phyloP scores from a whole-genome alignment of 2,888 invertebrate genomes.

The Platycheirus rosarum region DNA sequence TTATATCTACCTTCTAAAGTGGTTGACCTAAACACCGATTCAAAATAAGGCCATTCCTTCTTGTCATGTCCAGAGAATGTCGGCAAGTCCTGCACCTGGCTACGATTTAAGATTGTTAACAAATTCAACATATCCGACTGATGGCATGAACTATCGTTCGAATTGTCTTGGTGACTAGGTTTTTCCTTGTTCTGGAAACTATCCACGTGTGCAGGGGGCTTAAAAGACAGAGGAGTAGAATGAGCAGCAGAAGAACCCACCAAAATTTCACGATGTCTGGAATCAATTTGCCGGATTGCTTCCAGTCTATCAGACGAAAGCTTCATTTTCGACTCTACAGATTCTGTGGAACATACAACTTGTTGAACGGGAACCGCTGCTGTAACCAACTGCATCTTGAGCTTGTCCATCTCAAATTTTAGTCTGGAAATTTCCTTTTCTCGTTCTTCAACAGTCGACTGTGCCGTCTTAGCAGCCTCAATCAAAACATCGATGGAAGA shows the following conservation, averaged over 20 bases:
- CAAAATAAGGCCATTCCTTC: too few species aligned
- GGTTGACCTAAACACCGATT: too few species aligned
- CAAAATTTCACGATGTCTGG: not conserved
- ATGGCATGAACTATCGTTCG: not conserved
- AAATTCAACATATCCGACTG: slow-evolving; percentile 1
- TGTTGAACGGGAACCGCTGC: not conserved
- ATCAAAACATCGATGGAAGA: too few species aligned
- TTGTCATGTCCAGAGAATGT: too few species aligned
- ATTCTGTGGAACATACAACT: not conserved
- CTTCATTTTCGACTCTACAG: not conserved
- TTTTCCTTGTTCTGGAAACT: not conserved
- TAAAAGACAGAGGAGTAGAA: not conserved
- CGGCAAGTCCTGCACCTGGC: too few species aligned
- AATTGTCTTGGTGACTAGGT: not conserved
- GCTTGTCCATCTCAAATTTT: not conserved
- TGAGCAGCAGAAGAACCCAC: not conserved
- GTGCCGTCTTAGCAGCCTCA: not conserved
- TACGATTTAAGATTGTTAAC: not conserved
- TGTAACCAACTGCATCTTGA: not conserved
- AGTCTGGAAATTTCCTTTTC: not conserved
- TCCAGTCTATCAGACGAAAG: slow-evolving; percentile 4
- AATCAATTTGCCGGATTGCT: not conserved
- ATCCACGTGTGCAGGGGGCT: not conserved
- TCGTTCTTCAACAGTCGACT: not conserved
- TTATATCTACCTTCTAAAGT: too few species aligned